Evolutionary conservation across 2,888 invertebrate species (phyloP).

Genomic region (Bellardia pandia): DNA sequence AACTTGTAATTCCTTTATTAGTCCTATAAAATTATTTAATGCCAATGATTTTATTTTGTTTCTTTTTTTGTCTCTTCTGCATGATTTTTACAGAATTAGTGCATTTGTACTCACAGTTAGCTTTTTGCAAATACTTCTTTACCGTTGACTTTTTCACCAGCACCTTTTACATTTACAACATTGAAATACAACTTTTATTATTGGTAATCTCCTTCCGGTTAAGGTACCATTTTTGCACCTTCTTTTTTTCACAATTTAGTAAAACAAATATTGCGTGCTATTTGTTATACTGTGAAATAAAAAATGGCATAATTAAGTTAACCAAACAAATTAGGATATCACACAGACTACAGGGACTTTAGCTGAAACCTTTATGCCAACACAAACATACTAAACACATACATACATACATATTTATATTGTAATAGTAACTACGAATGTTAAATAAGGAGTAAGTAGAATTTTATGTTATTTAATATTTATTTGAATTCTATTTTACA

Average conservation of each 20-base stretch:
- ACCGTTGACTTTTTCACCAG: background rate
- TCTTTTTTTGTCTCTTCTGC: too few relatives aligned
- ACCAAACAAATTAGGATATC: slow-evolving; percentile 8
- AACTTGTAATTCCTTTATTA: too few relatives aligned
- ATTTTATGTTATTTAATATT: slow-evolving; percentile 34
- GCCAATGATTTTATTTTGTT: too few relatives aligned
- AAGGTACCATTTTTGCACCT: background rate
- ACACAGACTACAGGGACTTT: slow-evolving; percentile 22
- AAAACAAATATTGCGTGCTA: slow-evolving; percentile 62
- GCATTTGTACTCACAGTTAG: too few relatives aligned
- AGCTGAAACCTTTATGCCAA: slow-evolving; percentile 7
- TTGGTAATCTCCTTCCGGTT: slow-evolving; percentile 52
- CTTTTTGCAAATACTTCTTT: background rate
- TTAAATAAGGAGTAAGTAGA: slow-evolving; percentile 10
- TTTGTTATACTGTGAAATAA: slow-evolving; percentile 26
- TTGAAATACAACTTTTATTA: slow-evolving; percentile 38
- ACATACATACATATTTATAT: background rate
- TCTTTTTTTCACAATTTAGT: background rate
- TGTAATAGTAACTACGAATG: background rate
- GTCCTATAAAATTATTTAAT: too few relatives aligned
- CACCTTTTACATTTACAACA: background rate
- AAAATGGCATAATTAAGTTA: slow-evolving; percentile 56
- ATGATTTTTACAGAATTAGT: too few relatives aligned
- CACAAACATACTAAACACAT: background rate
- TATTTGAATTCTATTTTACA: slow-evolving; percentile 1